phyloP scores from a whole-genome alignment of 2,888 invertebrate species.

The Leptopilina syphax region DNA sequence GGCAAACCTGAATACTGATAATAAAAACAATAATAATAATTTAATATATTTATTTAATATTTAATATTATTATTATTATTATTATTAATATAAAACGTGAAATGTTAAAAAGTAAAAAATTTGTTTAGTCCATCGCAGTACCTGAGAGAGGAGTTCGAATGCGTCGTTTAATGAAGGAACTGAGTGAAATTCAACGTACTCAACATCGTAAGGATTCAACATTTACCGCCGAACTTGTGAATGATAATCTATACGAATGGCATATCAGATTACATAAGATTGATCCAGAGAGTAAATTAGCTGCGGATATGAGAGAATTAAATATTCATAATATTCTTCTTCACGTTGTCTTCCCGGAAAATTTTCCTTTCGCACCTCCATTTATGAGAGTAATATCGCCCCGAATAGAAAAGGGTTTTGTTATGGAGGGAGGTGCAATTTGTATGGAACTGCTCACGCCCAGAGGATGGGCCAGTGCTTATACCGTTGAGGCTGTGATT shows the following conservation, averaged over 20 bases:
- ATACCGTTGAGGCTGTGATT: slow-evolving; percentile 91
- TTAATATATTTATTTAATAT: no score
- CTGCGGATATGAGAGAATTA: slow-evolving; percentile 88
- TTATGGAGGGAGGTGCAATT: slow-evolving; percentile 94
- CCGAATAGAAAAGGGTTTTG: slow-evolving; percentile 89
- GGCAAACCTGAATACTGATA: no score
- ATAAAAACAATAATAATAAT: no score
- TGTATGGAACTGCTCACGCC: slow-evolving; percentile 93
- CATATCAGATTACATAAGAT: slow-evolving; percentile 89
- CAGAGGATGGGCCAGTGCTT: slow-evolving; percentile 92
- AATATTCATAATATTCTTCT: slow-evolving; percentile 86
- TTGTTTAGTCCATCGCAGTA: slow-evolving; percentile 56
- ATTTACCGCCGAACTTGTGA: slow-evolving; percentile 90
- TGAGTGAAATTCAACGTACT: slow-evolving; percentile 86
- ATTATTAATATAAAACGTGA: no score
- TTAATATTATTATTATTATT: no score
- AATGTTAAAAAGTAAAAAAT: neutral
- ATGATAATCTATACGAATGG: slow-evolving; percentile 93
- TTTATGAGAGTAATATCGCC: slow-evolving; percentile 85
- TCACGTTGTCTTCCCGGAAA: slow-evolving; percentile 90
- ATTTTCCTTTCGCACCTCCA: slow-evolving; percentile 93
- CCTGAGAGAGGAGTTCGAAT: slow-evolving; percentile 83
- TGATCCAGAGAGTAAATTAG: slow-evolving; percentile 90
- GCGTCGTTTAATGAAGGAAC: slow-evolving; percentile 90
- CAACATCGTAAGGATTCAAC: slow-evolving; percentile 85